Percentiles rank a stretch among this genome's conserved stretches.
Evolutionary conservation across 2,888 invertebrate genomes (phyloP).

Genomic region (Leptinotarsa haldemani): DNA sequence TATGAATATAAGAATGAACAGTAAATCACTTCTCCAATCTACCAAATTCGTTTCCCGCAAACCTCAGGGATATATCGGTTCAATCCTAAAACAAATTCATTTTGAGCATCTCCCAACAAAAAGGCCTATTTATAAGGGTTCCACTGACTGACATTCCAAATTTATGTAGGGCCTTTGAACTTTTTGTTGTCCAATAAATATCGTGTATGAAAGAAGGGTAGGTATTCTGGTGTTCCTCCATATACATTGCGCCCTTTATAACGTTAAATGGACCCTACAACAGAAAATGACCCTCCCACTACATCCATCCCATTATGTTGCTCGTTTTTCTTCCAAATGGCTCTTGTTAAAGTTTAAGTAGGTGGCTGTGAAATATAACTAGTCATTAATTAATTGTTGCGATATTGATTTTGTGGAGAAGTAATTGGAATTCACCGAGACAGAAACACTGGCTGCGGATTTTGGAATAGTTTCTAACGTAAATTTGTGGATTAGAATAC

Average conservation of each 20-base stretch:
- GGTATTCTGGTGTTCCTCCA: not conserved
- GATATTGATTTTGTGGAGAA: not conserved
- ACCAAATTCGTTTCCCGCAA: not conserved
- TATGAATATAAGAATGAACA: no score
- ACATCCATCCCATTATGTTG: slow-evolving; percentile 30
- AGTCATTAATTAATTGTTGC: slow-evolving; percentile 29
- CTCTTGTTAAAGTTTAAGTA: slow-evolving; percentile 35
- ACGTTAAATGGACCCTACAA: slow-evolving; percentile 13
- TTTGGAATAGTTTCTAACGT: no score
- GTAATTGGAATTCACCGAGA: not conserved
- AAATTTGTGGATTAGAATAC: no score
- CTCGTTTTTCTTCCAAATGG: slow-evolving; percentile 34
- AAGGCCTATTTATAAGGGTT: slow-evolving; percentile 14
- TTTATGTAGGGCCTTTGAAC: slow-evolving; percentile 18
- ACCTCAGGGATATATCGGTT: not conserved
- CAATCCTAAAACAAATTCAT: slow-evolving; percentile 4
- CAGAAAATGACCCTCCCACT: slow-evolving; percentile 18
- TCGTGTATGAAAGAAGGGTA: slow-evolving; percentile 16
- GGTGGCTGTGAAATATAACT: slow-evolving; percentile 31
- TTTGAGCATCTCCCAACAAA: slow-evolving; percentile 7
- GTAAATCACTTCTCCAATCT: not conserved
- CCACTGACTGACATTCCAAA: slow-evolving; percentile 18
- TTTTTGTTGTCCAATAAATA: slow-evolving; percentile 21
- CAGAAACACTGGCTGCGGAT: not conserved
- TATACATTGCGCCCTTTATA: slow-evolving; percentile 14